Evolutionary conservation across 2,888 invertebrate genomes (phyloP).

Genomic region (Scaptomyza parva): DNA sequence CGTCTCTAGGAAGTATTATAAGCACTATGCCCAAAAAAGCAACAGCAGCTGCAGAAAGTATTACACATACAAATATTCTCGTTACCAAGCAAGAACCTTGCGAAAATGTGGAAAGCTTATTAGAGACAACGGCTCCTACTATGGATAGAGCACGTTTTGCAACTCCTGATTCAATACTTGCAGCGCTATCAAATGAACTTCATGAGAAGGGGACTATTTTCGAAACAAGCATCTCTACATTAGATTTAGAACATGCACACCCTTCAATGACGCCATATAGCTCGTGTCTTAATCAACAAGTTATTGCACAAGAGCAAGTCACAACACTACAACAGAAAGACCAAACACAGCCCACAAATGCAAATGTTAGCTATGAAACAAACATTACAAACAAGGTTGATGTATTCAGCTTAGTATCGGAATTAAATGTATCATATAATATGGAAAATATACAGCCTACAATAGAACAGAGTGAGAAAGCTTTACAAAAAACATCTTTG

Average conservation of each 20-base stretch:
- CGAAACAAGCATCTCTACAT: slow-evolving; percentile 23
- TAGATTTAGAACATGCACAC: slow-evolving; percentile 33
- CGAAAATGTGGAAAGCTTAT: slow-evolving; percentile 59
- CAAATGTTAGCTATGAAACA: slow-evolving; percentile 41
- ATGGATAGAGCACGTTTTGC: slow-evolving; percentile 49
- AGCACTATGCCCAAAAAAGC: slow-evolving; percentile 15
- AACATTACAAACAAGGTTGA: slow-evolving; percentile 35
- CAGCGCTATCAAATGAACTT: slow-evolving; percentile 52
- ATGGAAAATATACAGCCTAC: slow-evolving; percentile 22
- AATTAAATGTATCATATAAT: slow-evolving; percentile 8
- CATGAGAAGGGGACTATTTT: slow-evolving; percentile 53
- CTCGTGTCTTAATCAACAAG: slow-evolving; percentile 74
- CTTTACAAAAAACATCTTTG: slow-evolving; percentile 29
- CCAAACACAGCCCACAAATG: slow-evolving; percentile 38
- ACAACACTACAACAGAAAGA: slow-evolving; percentile 44
- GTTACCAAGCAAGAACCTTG: slow-evolving; percentile 61
- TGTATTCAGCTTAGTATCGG: slow-evolving; percentile 20
- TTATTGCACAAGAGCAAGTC: slow-evolving; percentile 63
- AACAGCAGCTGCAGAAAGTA: slow-evolving; percentile 28
- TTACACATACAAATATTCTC: slow-evolving; percentile 50
- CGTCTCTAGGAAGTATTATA: slow-evolving; percentile 50
- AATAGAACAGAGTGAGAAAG: slow-evolving; percentile 25
- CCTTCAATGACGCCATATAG: slow-evolving; percentile 64
- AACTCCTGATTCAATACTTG: slow-evolving; percentile 28
- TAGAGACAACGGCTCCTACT: slow-evolving; percentile 8